phyloP scores from a whole-genome alignment of 2,113 vertebrate species.

The Oreochromis spilurus region DNA sequence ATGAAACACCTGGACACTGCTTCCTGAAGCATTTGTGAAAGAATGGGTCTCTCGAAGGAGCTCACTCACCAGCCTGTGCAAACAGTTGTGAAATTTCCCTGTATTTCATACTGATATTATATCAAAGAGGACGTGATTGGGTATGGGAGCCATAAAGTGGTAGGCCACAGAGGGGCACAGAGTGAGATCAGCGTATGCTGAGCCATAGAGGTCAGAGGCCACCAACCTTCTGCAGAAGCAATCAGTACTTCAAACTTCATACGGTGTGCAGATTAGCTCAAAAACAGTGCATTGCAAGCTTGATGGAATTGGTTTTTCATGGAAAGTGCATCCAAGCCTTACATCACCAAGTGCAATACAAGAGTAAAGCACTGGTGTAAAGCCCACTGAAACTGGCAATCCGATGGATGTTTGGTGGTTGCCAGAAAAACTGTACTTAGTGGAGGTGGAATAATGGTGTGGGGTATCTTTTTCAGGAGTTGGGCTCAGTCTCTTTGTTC shows the following conservation, averaged over 20 bases:
- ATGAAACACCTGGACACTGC: too few relatives aligned
- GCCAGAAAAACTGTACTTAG: not conserved
- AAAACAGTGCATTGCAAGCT: not conserved
- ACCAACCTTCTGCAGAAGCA: not conserved
- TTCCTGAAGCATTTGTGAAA: too few relatives aligned
- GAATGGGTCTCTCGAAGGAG: not conserved
- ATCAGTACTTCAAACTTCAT: not conserved
- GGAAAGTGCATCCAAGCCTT: not conserved
- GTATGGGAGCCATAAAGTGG: not conserved
- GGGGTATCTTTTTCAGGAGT: not conserved
- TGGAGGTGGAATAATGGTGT: not conserved
- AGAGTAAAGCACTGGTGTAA: not conserved
- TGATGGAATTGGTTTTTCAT: not conserved
- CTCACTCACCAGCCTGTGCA: not conserved
- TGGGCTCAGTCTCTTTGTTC: not conserved
- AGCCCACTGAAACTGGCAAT: not conserved
- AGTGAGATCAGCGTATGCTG: not conserved
- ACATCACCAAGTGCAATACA: not conserved
- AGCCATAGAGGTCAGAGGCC: not conserved
- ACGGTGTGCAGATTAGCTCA: not conserved
- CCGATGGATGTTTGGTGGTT: not conserved
- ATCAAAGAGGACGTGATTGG: not conserved
- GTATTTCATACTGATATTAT: not conserved
- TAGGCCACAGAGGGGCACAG: not conserved
- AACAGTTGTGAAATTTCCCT: not conserved